Percentiles rank a stretch among this genome's conserved stretches.
These are phyloP conservation scores for Caenorhabditis sp. DNA, from an alignment of 2,888 invertebrate species.

Conservation along the genomic window DNA sequence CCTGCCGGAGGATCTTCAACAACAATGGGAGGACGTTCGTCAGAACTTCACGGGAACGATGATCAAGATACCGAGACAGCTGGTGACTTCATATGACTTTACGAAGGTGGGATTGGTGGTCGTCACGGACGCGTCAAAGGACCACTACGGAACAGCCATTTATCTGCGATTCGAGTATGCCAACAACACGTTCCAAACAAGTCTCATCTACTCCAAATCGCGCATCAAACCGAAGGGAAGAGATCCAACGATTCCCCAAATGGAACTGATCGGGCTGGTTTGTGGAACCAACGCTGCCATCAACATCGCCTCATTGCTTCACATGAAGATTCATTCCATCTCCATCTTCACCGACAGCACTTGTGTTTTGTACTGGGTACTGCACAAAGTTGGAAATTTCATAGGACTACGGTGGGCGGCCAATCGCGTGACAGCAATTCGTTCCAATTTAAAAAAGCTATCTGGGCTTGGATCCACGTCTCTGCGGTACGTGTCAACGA, in stretches of 20 bases:
- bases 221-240: constrained; percentile 8
- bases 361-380: constrained; percentile 53
- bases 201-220: constrained; percentile 43
- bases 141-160: constrained; percentile 9
- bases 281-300: constrained; percentile 27
- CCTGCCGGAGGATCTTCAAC: background rate
- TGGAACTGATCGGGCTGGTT: constrained; percentile 56
- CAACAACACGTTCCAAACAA: too few species aligned
- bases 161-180: constrained; percentile 22
- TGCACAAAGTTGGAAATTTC: background rate
- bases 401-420: background rate
- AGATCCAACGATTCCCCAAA: constrained; percentile 52
- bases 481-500: constrained; percentile 70
- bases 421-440: constrained; percentile 1
- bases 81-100: background rate
- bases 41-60: background rate
- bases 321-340: background rate
- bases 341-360: constrained; percentile 52
- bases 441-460: background rate
- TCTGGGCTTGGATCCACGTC: background rate
- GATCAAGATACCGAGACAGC: constrained; percentile 2
- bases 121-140: constrained; percentile 46
- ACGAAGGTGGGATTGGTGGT: constrained; percentile 7
- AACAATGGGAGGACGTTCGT: background rate
- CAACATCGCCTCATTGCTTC: background rate